Base-by-base conservation (phyloP, 30 jellyfish, hydroid and myxozoan species). In the Aurelia sp. region DNA sequence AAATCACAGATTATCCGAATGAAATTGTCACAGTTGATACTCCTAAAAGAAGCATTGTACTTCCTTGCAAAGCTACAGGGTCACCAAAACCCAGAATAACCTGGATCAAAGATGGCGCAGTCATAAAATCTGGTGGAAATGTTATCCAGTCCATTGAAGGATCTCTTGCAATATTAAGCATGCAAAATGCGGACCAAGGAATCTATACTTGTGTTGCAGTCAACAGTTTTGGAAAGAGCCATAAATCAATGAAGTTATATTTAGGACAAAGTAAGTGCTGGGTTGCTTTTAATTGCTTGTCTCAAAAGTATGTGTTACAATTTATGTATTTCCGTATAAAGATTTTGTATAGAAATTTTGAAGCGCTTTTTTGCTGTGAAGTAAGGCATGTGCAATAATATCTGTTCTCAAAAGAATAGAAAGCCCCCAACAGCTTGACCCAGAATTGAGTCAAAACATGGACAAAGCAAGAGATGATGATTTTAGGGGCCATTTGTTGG, bases 31-130 rank as follows among this genome's bases (percentile, higher is more conserved):
- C 79, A 4, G 79, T 85, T 18, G 85, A 73, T 15, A 66, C 68
- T 30, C 95, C 95, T 1, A 41, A 31, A 53, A 66, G 64, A 57
- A 74, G 89, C 47, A 67, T 85, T 22, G 78, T 85, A 10, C 86
- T 85, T 20, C 85, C 88, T 3, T 85, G 95, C 89, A 76, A 74
- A 55, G 95, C 95, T 4, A 81, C 65, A 15, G 95, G 95, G 13
- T 30, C 20, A 41, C 95, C 95, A 18, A 66, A 63, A 27, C 95
- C 95, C 4, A 63, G 27, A 27, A 74, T 86, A 6, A 13, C 78
- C 27, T 86, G 95, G 95, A 62, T 74, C 22, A 75, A 66, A 40
- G 86, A 59, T 57, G 89, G 86, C 8, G 71, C 21, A 2, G 62
- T 6, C 30, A 66, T 86, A 6, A 21, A 22, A 48, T 18, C 65